Conservation (phyloP, 2,113 vertebrate species). For the Cariama cristata region DNA sequence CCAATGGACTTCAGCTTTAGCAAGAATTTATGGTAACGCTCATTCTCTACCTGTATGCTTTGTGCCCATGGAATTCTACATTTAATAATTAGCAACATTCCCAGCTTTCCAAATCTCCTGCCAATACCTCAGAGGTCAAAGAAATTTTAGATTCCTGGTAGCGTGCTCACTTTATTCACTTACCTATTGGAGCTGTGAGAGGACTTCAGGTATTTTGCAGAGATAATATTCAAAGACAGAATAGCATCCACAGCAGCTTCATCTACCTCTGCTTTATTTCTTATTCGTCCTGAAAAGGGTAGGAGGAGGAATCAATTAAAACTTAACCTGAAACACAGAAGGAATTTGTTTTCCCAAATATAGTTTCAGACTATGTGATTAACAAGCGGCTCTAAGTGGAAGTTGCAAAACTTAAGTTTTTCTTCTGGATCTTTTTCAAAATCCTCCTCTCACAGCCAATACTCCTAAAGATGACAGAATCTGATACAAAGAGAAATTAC, state of each 20-base stretch:
- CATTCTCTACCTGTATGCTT: not conserved
- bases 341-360: not conserved
- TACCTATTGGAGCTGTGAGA: conserved; percentile 95
- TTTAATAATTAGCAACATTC: not conserved
- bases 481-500: not conserved
- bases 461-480: not conserved
- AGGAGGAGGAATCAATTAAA: not conserved
- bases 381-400: not conserved
- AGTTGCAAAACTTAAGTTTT: not conserved
- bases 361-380: not conserved
- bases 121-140: not conserved
- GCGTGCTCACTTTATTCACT: not conserved
- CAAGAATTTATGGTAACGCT: not conserved
- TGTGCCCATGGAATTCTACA: not conserved
- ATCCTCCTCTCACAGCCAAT: not conserved
- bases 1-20: not conserved
- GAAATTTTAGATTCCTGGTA: not conserved
- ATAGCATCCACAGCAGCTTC: conserved; percentile 90
- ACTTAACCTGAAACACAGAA: not conserved
- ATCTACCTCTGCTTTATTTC: conserved; percentile 93
- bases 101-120: not conserved
- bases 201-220: conserved; percentile 95
- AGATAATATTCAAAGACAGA: conserved; percentile 96
- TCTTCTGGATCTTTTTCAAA: not conserved
- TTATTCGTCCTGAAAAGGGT: conserved; percentile 83